A percentile compares a stretch with the other conserved stretches of the same genome.
Evolutionary conservation across 2,888 invertebrate species (phyloP).

Genomic region (Crioceris asparagi): DNA sequence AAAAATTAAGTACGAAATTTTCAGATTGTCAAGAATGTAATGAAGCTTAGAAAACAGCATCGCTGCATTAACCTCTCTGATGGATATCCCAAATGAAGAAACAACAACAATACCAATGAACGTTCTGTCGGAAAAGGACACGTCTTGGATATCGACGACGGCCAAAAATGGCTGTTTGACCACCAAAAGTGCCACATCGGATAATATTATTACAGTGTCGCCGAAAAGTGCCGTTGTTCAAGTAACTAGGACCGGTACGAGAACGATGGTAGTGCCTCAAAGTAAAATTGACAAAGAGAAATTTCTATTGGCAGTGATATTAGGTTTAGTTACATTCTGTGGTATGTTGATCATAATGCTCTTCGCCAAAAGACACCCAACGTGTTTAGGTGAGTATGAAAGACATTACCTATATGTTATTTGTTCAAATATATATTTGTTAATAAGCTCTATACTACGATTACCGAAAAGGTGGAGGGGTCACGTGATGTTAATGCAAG

Average conservation of each 20-base stretch:
- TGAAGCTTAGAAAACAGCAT: no score
- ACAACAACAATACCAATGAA: no score
- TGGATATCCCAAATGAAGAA: no score
- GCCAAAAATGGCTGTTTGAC: no score
- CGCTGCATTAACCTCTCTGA: no score
- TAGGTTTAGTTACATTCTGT: conserved; percentile 30
- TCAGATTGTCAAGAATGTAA: no score
- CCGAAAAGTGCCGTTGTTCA: conserved; percentile 28
- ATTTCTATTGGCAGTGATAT: conserved; percentile 29
- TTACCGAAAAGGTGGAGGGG: no score
- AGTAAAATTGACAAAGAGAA: conserved; percentile 27
- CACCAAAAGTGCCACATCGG: not conserved
- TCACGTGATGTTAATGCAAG: no score
- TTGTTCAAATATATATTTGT: not conserved
- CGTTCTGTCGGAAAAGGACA: no score
- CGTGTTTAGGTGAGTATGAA: conserved; percentile 29
- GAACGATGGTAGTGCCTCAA: conserved; percentile 31
- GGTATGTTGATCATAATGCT: conserved; percentile 28
- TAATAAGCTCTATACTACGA: not conserved
- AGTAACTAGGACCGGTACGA: conserved; percentile 31
- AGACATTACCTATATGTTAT: no score
- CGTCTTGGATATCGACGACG: no score
- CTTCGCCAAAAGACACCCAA: conserved; percentile 23
- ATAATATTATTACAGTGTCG: conserved; percentile 3
- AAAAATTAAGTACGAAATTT: no score